A percentile compares a stretch with the other conserved stretches of the same genome.
Evolutionary conservation across 2,113 vertebrate species (phyloP).

Genomic region (Myiopsitta monachus): DNA sequence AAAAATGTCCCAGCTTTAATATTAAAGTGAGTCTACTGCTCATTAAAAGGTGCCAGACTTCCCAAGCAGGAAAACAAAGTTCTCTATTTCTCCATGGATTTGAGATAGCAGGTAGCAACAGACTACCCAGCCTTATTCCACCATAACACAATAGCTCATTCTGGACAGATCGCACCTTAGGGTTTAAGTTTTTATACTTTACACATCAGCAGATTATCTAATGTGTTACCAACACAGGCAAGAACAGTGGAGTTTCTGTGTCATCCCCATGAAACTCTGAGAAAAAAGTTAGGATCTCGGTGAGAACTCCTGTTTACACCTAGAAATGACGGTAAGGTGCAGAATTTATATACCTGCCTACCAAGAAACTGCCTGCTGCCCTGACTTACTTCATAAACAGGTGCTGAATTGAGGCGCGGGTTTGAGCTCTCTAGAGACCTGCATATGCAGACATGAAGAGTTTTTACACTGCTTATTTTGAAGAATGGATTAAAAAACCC

Average conservation of each 20-base stretch:
- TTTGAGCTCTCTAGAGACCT: background rate
- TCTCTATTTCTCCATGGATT: background rate
- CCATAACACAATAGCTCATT: background rate
- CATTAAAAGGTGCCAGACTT: conserved; percentile 55
- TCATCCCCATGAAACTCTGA: background rate
- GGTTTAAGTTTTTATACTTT: background rate
- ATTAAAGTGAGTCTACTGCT: conserved; percentile 43
- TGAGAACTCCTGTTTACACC: background rate
- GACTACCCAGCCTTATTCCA: background rate
- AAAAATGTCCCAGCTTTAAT: conserved; percentile 51
- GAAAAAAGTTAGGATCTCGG: background rate
- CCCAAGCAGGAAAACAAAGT: conserved; percentile 10
- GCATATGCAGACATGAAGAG: background rate
- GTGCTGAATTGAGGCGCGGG: background rate
- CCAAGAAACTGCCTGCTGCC: background rate
- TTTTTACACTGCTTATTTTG: background rate
- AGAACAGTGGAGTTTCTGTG: background rate
- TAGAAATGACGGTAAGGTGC: background rate
- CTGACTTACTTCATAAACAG: background rate
- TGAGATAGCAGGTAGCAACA: background rate
- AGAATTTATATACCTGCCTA: background rate
- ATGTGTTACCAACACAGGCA: background rate
- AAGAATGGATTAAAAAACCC: background rate
- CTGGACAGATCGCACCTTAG: background rate
- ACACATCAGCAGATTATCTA: background rate